A percentile compares a stretch with the other conserved stretches of the same genome.
Evolutionary conservation across 53 echinoderm and acorn worm genomes (phyloP).

Genomic region (Mesocentrotus franciscanus): DNA sequence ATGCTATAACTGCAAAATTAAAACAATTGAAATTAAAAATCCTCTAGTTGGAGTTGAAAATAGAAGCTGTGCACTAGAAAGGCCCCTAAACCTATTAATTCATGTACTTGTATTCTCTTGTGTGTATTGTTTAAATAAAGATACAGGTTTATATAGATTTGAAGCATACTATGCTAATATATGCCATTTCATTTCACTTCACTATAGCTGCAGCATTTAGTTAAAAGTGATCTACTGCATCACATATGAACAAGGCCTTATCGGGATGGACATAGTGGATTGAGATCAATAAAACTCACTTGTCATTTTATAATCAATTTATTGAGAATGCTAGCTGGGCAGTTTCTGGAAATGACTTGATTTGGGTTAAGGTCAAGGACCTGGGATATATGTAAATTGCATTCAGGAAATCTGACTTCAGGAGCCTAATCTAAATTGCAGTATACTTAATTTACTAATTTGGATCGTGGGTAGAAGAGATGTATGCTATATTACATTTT

Average conservation of each 20-base stretch:
- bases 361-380: slow-evolving; percentile 8
- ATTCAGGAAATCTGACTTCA: not conserved
- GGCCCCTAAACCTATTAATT: too few species aligned
- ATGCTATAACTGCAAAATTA: too few species aligned
- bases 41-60: too few species aligned
- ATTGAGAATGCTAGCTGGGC: not conserved
- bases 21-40: too few species aligned
- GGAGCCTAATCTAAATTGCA: too few species aligned
- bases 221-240: not conserved
- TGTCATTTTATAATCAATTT: slow-evolving; percentile 21
- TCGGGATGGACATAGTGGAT: not conserved
- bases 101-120: too few species aligned
- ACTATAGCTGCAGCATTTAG: not conserved
- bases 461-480: not conserved
- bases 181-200: too few species aligned
- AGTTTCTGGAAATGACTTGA: slow-evolving; percentile 3
- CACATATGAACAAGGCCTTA: not conserved
- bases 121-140: too few species aligned
- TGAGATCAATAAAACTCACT: slow-evolving; percentile 14
- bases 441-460: too few species aligned
- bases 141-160: too few species aligned
- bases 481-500: not conserved
- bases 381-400: not conserved
- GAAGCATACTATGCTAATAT: too few species aligned
- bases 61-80: too few species aligned